Evolutionary conservation across 2,113 vertebrate genomes (phyloP).

Genomic region (Phylloscopus whistleri): DNA sequence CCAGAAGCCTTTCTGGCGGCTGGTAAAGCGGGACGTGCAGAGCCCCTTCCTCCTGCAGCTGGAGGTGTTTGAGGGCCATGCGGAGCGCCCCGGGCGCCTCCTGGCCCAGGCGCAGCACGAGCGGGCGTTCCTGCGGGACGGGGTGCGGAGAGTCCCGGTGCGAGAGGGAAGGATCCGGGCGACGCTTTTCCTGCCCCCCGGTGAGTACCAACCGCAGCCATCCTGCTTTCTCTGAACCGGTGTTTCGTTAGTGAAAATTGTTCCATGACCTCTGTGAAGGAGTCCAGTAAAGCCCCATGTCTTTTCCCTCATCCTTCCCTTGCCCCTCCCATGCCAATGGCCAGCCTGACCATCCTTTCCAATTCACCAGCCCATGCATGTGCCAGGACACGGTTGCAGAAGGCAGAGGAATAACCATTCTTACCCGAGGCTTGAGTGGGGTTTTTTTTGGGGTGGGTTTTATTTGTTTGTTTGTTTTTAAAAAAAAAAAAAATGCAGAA

Average conservation of each 20-base stretch:
- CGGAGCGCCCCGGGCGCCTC: neutral
- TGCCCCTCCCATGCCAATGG: accelerated
- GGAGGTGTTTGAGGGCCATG: neutral
- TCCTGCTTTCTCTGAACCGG: neutral
- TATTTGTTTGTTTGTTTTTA: too few species aligned
- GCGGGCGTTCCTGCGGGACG: constrained; percentile 63
- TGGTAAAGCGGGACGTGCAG: neutral
- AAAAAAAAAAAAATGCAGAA: neutral
- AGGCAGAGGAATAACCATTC: neutral
- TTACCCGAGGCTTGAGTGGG: neutral
- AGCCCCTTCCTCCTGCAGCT: neutral
- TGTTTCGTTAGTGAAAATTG: neutral
- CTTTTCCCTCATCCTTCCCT: neutral
- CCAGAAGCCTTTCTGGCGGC: neutral
- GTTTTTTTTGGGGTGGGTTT: neutral
- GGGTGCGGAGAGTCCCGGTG: constrained; percentile 27
- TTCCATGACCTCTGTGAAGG: neutral
- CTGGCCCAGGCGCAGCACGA: constrained; percentile 39
- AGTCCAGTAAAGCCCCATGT: neutral
- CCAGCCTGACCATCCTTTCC: neutral
- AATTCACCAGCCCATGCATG: neutral
- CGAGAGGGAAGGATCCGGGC: constrained; percentile 29
- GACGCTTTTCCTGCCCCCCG: constrained; percentile 67
- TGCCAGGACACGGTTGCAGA: neutral
- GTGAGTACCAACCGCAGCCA: neutral